Base-by-base conservation (phyloP, 2,888 invertebrate species). In the Dyspetes luteomarginatus region DNA sequence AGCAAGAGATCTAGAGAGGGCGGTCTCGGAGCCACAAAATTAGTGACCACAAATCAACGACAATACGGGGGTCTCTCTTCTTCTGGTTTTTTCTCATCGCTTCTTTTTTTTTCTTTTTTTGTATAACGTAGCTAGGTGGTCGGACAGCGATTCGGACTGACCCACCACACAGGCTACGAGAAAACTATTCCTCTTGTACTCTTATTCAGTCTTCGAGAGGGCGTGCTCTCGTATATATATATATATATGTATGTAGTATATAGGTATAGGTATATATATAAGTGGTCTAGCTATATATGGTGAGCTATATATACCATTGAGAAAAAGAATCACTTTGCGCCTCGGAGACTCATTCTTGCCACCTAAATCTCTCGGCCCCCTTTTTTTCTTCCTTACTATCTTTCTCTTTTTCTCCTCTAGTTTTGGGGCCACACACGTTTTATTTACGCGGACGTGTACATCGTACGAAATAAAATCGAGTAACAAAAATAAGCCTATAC, bases 1-100 rank as follows among this genome's bases (percentile, higher is more conserved):
- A 86, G 86, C 85, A 85, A 84, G 12, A 24, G 50, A 24, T 17
- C 26, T 36, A 19, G 30, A 48, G 65, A 84, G 85, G 87, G 86
- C 88, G 86, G 84, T 85, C 85, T 83, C 86, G 85, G 83, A 75
- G 87, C 86, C 86, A 87, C 85, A 84, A 90, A 90, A 90, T 90
- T 91, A 91, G 89, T 87, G 86, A 86, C 88, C 89, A 89, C 90
- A 90, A 91, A 91, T 90, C 90, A 91, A 90, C 87, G 88, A 86
- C 86, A 85, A 86, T 88, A 87, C 86, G 84, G 85, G 60, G 71
- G 22, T 65, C 56, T 76, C 77, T 83, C 60, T 76, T 75, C 82
- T 86, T 87, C 84, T 85, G 82, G 22, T 22, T 24, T 52, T 24
- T 45, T 56, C 22, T 12, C 22, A 50, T 71, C 30, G 30, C 24